A percentile compares a stretch with the other conserved stretches of the same genome.
These are phyloP conservation scores for Drosophila nannoptera DNA, from an alignment of 1,140 invertebrate species.

Conservation along the genomic window DNA sequence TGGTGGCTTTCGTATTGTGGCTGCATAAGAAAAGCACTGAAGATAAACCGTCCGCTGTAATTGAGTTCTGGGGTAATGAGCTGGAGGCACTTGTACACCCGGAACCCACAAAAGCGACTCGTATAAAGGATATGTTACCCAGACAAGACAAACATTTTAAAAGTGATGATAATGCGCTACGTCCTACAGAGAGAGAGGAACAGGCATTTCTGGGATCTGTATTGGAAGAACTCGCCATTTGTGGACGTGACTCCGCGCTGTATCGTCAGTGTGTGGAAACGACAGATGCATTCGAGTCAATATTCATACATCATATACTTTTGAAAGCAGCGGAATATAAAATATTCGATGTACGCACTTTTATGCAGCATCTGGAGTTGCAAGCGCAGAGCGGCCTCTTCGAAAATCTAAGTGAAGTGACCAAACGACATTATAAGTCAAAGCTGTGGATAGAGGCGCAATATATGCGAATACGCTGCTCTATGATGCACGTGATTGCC, in stretches of 20 bases:
- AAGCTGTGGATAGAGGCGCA: conserved; percentile 71
- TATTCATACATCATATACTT: conserved; percentile 69
- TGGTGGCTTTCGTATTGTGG: conserved; percentile 72
- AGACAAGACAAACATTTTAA: conserved; percentile 48
- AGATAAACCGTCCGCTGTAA: conserved; percentile 41
- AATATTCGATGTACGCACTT: conserved; percentile 53
- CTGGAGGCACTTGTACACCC: conserved; percentile 60
- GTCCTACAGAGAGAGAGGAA: conserved; percentile 46
- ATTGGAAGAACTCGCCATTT: conserved; percentile 64
- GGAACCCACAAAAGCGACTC: conserved; percentile 42
- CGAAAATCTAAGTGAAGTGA: conserved; percentile 57
- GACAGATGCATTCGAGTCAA: conserved; percentile 66
- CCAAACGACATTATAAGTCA: conserved; percentile 65
- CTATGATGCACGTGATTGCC: conserved; percentile 68
- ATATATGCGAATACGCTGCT: conserved; percentile 75
- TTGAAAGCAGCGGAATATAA: conserved; percentile 53
- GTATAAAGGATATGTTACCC: conserved; percentile 60
- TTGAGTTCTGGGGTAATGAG: conserved; percentile 74
- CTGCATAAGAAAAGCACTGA: conserved; percentile 63
- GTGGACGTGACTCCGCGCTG: conserved; percentile 58
- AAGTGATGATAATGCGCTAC: conserved; percentile 33
- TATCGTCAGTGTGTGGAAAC: conserved; percentile 67
- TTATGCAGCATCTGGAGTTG: conserved; percentile 64
- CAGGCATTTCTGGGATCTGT: conserved; percentile 57
- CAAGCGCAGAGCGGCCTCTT: conserved; percentile 62